Conservation (phyloP, 2,113 vertebrate species). For the Ammospiza caudacuta region DNA sequence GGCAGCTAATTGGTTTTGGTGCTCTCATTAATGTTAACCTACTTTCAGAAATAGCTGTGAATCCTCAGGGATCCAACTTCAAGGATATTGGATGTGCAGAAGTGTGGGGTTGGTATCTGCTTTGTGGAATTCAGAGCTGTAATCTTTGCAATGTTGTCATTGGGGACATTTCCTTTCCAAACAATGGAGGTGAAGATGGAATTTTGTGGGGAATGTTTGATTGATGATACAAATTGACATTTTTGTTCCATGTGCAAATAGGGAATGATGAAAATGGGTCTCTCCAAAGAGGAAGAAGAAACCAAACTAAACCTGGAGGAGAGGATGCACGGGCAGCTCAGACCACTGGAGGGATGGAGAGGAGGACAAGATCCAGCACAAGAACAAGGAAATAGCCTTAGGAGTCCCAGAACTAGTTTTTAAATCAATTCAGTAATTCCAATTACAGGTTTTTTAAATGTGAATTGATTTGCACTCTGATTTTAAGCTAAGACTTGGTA, state of each 20-base stretch:
- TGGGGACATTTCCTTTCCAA: neutral
- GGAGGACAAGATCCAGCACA: constrained; percentile 35
- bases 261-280: neutral
- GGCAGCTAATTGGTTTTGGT: constrained; percentile 62
- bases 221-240: neutral
- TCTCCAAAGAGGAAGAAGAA: constrained; percentile 9
- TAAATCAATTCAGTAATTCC: neutral
- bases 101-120: neutral
- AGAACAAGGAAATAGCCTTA: constrained; percentile 29
- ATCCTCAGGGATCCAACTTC: constrained; percentile 9
- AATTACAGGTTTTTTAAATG: neutral
- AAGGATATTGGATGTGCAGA: constrained; percentile 16
- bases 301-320: neutral
- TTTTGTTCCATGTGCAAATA: neutral
- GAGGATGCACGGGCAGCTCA: neutral
- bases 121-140: constrained; percentile 29
- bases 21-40: constrained; percentile 67
- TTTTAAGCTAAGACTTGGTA: neutral
- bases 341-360: neutral
- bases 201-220: neutral
- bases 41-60: constrained; percentile 55
- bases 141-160: neutral
- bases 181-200: neutral
- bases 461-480: constrained; percentile 7
- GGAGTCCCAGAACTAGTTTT: neutral